A percentile compares a stretch with the other conserved stretches of the same genome.
These are phyloP conservation scores for Standfussiana lucernea DNA, from an alignment of 2,888 invertebrate species.

Conservation along the genomic window DNA sequence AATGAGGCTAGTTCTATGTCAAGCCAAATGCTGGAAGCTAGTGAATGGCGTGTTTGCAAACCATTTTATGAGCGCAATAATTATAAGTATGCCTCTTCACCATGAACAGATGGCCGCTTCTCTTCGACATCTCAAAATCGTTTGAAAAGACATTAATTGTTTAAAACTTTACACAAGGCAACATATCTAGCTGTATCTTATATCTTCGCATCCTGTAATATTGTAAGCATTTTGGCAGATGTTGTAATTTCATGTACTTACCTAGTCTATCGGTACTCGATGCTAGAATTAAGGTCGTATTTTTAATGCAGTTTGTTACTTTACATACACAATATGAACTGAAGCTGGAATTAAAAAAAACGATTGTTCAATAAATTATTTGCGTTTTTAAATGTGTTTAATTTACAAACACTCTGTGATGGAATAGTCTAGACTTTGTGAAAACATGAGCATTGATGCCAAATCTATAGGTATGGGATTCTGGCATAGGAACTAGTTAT, in stretches of 20 bases:
- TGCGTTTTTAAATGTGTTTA: conserved; percentile 60
- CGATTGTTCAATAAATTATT: conserved; percentile 67
- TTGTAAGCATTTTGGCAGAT: conserved; percentile 50
- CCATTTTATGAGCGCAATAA: conserved; percentile 11
- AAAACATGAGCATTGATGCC: neutral
- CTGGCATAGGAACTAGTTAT: too few relatives aligned
- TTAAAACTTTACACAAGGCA: conserved; percentile 45
- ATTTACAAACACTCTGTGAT: conserved; percentile 18
- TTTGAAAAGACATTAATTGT: conserved; percentile 58
- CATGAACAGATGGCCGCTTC: conserved; percentile 39
- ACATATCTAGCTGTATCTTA: conserved; percentile 46
- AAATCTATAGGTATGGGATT: neutral
- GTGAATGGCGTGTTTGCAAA: conserved; percentile 5
- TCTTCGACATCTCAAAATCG: conserved; percentile 33
- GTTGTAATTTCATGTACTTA: conserved; percentile 41
- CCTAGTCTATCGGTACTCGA: conserved; percentile 24
- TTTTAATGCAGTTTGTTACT: conserved; percentile 58
- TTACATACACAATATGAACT: conserved; percentile 44
- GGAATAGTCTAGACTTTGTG: conserved; percentile 1
- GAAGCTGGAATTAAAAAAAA: conserved; percentile 52
- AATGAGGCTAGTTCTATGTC: neutral
- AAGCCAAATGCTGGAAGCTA: conserved; percentile 21
- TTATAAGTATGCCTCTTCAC: conserved; percentile 9
- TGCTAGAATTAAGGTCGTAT: conserved; percentile 33
- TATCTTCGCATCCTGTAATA: conserved; percentile 57